Conservation (phyloP, 2,797 vertebrate species). For the Chiloscyllium punctatum region DNA sequence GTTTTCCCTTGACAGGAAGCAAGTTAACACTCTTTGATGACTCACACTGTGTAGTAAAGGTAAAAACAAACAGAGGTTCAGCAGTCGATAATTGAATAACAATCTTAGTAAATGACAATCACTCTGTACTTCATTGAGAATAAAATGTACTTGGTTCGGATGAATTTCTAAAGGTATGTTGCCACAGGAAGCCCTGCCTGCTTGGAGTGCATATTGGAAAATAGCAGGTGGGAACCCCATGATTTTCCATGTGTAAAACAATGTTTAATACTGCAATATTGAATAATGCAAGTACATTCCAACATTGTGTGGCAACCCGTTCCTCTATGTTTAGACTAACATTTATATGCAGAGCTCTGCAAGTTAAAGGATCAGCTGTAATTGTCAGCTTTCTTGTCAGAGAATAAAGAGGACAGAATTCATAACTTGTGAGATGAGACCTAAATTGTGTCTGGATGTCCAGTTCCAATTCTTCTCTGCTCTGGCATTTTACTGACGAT, state of each 20-base stretch:
- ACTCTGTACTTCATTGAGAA: background rate
- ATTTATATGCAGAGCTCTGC: background rate
- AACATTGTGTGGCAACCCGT: background rate
- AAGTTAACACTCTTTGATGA: conserved; percentile 1
- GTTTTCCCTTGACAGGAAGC: background rate
- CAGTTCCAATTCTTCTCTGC: background rate
- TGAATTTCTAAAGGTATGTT: background rate
- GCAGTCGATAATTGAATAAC: conserved; percentile 6
- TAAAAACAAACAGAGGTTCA: conserved; percentile 6
- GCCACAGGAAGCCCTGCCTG: background rate
- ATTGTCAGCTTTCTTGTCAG: background rate
- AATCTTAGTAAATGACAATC: background rate
- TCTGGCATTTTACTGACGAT: background rate
- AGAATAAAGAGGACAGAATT: background rate
- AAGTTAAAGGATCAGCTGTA: background rate
- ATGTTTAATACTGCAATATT: background rate
- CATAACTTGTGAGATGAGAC: background rate
- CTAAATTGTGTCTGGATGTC: background rate
- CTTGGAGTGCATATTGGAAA: background rate
- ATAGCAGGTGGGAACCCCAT: background rate
- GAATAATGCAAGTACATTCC: background rate
- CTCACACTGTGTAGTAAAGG: background rate
- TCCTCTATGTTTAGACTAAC: background rate
- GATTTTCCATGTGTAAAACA: background rate
- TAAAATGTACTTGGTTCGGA: background rate